Conservation (phyloP, 1,140 invertebrate genomes). For the Samia ricini region DNA sequence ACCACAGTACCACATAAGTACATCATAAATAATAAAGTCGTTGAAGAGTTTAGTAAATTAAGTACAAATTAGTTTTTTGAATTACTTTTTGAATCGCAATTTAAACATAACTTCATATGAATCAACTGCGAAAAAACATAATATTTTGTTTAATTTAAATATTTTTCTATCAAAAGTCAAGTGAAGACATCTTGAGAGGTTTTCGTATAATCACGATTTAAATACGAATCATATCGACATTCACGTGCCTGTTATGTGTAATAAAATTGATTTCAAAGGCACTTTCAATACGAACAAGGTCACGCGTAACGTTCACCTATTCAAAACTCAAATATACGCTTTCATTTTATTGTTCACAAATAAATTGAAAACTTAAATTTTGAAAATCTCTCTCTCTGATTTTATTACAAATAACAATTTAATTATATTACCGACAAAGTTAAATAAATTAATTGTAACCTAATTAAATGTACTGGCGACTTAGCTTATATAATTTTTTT, state of each 20-base stretch:
- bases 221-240: neutral
- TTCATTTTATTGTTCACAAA: neutral
- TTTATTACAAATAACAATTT: neutral
- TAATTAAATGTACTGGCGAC: too few species aligned
- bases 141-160: neutral
- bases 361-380: neutral
- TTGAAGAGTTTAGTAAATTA: too few species aligned
- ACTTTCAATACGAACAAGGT: neutral
- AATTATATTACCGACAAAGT: too few species aligned
- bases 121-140: too few species aligned
- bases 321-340: neutral
- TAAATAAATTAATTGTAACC: too few species aligned
- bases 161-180: neutral
- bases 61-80: too few species aligned
- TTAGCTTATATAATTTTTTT: too few species aligned
- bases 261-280: conserved; percentile 4
- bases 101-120: too few species aligned
- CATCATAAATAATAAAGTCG: too few species aligned
- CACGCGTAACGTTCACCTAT: neutral
- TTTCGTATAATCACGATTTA: neutral
- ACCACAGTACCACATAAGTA: too few species aligned
- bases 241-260: neutral
- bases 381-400: neutral
- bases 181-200: neutral
- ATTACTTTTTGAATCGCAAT: too few species aligned